phyloP scores from a whole-genome alignment of 2,797 vertebrate species.

The Orestias chungarensis region DNA sequence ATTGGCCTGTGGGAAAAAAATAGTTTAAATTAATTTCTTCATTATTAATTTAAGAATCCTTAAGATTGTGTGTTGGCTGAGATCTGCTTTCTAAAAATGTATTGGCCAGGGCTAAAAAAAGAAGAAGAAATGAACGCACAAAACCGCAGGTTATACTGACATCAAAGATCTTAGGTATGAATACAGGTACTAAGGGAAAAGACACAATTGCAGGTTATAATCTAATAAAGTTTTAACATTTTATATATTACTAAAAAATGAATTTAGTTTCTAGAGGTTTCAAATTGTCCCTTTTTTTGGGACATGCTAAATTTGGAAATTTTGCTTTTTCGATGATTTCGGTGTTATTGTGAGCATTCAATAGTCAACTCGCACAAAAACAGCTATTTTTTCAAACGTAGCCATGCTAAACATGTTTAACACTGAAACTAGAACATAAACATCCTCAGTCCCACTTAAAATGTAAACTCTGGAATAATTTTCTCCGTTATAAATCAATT shows the following conservation, averaged over 20 bases:
- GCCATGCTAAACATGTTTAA: no score
- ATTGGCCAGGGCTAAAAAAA: neutral
- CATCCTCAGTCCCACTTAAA: no score
- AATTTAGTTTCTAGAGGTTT: neutral
- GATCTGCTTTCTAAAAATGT: neutral
- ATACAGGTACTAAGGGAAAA: neutral
- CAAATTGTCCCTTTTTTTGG: neutral
- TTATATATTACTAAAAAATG: no score
- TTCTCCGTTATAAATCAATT: no score
- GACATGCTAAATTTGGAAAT: neutral
- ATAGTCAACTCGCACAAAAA: neutral
- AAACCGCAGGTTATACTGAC: neutral
- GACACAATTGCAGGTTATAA: no score
- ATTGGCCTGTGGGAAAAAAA: conserved; percentile 62
- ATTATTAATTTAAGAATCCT: no score
- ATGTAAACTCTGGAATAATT: no score
- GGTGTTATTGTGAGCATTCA: neutral
- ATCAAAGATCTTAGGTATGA: neutral
- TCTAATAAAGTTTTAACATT: no score
- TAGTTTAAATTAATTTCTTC: no score
- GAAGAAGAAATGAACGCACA: neutral
- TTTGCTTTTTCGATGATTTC: neutral
- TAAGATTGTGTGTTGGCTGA: neutral
- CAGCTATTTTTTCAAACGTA: neutral
- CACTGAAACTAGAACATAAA: no score